phyloP scores from a whole-genome alignment of 2,797 vertebrate genomes.

The Oreonectes daqikongensis region DNA sequence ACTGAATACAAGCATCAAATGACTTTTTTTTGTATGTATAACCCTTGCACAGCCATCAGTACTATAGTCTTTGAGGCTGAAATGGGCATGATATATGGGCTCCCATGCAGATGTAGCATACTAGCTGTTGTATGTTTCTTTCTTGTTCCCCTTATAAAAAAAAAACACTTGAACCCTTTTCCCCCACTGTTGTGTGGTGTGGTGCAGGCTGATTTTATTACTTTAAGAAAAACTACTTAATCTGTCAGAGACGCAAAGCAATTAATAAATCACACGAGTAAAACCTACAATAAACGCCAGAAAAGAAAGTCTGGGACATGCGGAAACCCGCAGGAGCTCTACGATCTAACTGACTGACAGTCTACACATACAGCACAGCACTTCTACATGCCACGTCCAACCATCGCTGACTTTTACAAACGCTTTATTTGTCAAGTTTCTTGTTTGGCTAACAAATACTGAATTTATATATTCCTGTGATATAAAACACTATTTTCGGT shows the following conservation, averaged over 20 bases:
- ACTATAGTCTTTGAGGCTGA: slow-evolving; percentile 22
- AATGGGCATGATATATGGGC: slow-evolving; percentile 31
- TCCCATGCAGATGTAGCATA: slow-evolving; percentile 30
- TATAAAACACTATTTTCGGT: slow-evolving; percentile 74
- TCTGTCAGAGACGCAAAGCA: slow-evolving; percentile 66
- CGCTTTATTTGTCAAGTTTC: slow-evolving; percentile 64
- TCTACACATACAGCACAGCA: slow-evolving; percentile 50
- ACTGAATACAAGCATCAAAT: slow-evolving; percentile 32
- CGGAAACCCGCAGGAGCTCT: slow-evolving; percentile 63
- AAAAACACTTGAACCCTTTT: slow-evolving; percentile 14
- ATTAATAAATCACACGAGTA: slow-evolving; percentile 73
- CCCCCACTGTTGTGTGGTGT: slow-evolving; percentile 15
- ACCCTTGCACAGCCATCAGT: slow-evolving; percentile 25
- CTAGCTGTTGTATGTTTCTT: slow-evolving; percentile 28
- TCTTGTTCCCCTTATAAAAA: slow-evolving; percentile 13
- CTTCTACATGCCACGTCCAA: slow-evolving; percentile 56
- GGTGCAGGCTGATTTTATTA: slow-evolving; percentile 58
- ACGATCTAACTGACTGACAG: slow-evolving; percentile 57
- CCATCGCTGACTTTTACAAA: slow-evolving; percentile 38
- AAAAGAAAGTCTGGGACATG: slow-evolving; percentile 63
- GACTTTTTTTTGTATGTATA: slow-evolving; percentile 26
- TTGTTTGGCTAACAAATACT: slow-evolving; percentile 25
- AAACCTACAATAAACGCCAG: slow-evolving; percentile 61
- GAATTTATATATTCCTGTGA: slow-evolving; percentile 69
- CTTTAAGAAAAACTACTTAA: slow-evolving; percentile 70